A percentile compares a stretch with the other conserved stretches of the same genome.
phyloP scores from a whole-genome alignment of 2,888 invertebrate genomes.

The Hemithea aestivaria region DNA sequence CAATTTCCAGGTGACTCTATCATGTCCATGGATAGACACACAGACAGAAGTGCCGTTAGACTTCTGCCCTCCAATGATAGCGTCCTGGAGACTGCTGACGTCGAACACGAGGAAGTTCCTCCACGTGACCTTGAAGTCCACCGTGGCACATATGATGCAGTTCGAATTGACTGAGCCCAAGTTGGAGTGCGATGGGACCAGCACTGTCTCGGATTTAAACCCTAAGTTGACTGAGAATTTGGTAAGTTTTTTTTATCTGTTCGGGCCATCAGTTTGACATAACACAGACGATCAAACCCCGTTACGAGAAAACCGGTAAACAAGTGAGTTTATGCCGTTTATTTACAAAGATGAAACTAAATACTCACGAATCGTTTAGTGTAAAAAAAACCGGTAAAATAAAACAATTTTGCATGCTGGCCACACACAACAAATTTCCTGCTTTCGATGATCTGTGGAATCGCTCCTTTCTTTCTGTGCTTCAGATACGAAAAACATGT shows the following conservation, averaged over 20 bases:
- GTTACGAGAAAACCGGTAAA: too few relatives aligned
- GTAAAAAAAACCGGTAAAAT: too few relatives aligned
- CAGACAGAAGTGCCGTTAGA: slow-evolving; percentile 86
- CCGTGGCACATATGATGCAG: slow-evolving; percentile 77
- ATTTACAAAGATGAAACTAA: too few relatives aligned
- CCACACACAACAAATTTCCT: too few relatives aligned
- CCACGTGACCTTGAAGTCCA: slow-evolving; percentile 86
- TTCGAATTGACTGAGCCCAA: slow-evolving; percentile 68
- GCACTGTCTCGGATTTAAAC: slow-evolving; percentile 83
- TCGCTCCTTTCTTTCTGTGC: too few relatives aligned
- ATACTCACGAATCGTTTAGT: too few relatives aligned
- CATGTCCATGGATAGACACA: slow-evolving; percentile 88
- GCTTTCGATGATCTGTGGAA: too few relatives aligned
- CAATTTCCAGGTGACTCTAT: slow-evolving; percentile 82
- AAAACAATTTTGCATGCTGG: too few relatives aligned
- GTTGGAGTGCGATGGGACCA: slow-evolving; percentile 79
- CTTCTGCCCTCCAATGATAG: slow-evolving; percentile 90
- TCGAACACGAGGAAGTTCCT: slow-evolving; percentile 91
- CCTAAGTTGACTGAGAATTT: slow-evolving; percentile 79
- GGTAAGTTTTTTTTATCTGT: slow-evolving; percentile 50
- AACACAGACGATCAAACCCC: too few relatives aligned
- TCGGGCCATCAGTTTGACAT: too few relatives aligned
- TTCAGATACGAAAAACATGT: too few relatives aligned
- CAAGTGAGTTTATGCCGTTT: too few relatives aligned
- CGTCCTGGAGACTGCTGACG: slow-evolving; percentile 90